Evolutionary conservation across 2,888 invertebrate genomes (phyloP), one percentile per base, ranked within the genome.

Genomic region (Steinernema scapterisci): DNA sequence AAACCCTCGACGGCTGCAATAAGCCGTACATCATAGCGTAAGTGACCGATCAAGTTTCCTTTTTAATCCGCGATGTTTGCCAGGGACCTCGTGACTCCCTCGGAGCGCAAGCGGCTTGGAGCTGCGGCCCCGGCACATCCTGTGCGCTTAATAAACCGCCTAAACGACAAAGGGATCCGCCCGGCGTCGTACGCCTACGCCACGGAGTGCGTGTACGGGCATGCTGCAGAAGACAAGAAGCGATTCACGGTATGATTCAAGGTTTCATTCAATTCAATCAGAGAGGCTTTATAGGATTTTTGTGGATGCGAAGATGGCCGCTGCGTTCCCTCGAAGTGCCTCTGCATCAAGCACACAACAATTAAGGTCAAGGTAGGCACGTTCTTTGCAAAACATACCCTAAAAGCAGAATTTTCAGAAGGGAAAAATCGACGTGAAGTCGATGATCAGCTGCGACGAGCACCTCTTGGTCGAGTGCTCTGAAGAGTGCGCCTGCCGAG

Each of bases 391-490:
- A 11, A 27, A 19, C 25, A 19, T 52, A n/a, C 5, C 1, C 7
- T 54, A 21, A 27, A 25, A 9, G n/a, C 25, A 13, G 16, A 1
- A 6, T 19, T 73, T 76, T 73, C 46, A 76, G 77, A 75, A 74
- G 21, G 71, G 73, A 6, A 63, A 38, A 27, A 63, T 31, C 19
- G 63, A 13, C 11, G 6, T 23, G 6, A 71, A 1, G 19, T 70
- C 6, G 16, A 13, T 7, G 48, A 3, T n/a, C 6, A 48, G 13
- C 16, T 48, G 52, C 52, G 52, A 52, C 52, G n/a, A 52, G 19
- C 19, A 11, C 19, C 21, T 71, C 6, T 63, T 77, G 31, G 73
- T 74, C 74, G 77, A 77, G 45, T 77, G 77, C 51, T 71, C 73
- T 23, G 51, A 38, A 21, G 46, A 52, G 16, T 43, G 48, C 25